These are phyloP conservation scores for Drosophila micromelanica DNA, from an alignment of 1,140 invertebrate genomes.

Conservation along the genomic window DNA sequence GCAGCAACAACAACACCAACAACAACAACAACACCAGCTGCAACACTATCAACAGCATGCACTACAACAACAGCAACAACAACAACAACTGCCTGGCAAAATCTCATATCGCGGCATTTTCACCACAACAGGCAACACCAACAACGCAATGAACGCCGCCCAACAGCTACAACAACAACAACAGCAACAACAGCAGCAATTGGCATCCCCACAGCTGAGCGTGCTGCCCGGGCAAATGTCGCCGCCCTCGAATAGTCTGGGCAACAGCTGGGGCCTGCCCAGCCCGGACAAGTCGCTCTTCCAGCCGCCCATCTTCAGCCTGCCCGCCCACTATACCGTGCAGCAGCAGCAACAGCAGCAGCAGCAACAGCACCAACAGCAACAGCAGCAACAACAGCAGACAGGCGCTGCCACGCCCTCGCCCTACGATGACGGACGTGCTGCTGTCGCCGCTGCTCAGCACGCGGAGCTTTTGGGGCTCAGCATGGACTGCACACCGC, in stretches of 20 bases:
- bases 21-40: constrained; percentile 58
- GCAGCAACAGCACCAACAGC: constrained; percentile 67
- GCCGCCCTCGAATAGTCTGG: constrained; percentile 80
- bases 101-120: constrained; percentile 90
- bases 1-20: constrained; percentile 68
- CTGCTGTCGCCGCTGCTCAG: constrained; percentile 64
- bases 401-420: constrained; percentile 67
- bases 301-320: constrained; percentile 86
- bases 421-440: constrained; percentile 78
- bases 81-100: constrained; percentile 86
- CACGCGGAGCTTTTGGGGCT: constrained; percentile 87
- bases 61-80: constrained; percentile 71
- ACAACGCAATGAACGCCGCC: constrained; percentile 81
- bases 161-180: constrained; percentile 61
- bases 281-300: constrained; percentile 87
- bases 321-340: constrained; percentile 83
- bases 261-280: constrained; percentile 86
- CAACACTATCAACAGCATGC: constrained; percentile 80
- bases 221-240: constrained; percentile 85
- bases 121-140: constrained; percentile 87
- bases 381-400: constrained; percentile 71
- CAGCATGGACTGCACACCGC: constrained; percentile 86
- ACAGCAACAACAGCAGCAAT: constrained; percentile 59
- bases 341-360: constrained; percentile 81
- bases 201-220: constrained; percentile 76